phyloP scores from a whole-genome alignment of 2,888 invertebrate genomes.

The Philopedon plagiatum region DNA sequence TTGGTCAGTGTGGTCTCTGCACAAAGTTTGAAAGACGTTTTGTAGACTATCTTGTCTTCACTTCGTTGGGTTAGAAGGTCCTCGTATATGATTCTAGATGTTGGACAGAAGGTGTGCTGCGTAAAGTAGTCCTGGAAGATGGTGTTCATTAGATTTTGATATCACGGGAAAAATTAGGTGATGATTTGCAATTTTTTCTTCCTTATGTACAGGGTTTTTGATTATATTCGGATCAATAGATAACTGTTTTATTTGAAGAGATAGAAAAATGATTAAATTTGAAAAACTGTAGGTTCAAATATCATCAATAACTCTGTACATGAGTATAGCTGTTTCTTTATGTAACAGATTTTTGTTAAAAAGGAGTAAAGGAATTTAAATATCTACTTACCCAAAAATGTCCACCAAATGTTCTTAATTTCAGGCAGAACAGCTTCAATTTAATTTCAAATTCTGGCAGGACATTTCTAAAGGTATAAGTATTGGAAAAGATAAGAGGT shows the following conservation, averaged over 20 bases:
- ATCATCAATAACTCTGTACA: no score
- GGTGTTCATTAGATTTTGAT: no score
- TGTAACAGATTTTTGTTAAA: no score
- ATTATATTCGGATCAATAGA: no score
- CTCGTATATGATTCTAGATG: constrained; percentile 54
- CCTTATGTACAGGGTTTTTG: no score
- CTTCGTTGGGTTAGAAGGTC: constrained; percentile 54
- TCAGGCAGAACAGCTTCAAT: constrained; percentile 69
- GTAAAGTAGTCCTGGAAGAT: constrained; percentile 39
- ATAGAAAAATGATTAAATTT: no score
- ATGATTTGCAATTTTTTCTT: no score
- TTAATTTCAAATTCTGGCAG: constrained; percentile 66
- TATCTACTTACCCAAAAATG: constrained; percentile 40
- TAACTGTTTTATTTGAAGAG: no score
- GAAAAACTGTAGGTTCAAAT: no score
- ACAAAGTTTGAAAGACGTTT: constrained; percentile 54
- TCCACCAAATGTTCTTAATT: constrained; percentile 37
- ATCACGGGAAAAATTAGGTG: no score
- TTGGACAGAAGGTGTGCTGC: constrained; percentile 42
- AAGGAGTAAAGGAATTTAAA: no score
- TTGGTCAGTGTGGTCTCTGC: constrained; percentile 50
- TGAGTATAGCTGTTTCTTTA: no score
- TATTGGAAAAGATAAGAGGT: constrained; percentile 58
- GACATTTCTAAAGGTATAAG: constrained; percentile 63
- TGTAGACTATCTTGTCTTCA: constrained; percentile 53